Base-by-base conservation (phyloP, 2,797 vertebrate species). In the Benthosema pterotum region DNA sequence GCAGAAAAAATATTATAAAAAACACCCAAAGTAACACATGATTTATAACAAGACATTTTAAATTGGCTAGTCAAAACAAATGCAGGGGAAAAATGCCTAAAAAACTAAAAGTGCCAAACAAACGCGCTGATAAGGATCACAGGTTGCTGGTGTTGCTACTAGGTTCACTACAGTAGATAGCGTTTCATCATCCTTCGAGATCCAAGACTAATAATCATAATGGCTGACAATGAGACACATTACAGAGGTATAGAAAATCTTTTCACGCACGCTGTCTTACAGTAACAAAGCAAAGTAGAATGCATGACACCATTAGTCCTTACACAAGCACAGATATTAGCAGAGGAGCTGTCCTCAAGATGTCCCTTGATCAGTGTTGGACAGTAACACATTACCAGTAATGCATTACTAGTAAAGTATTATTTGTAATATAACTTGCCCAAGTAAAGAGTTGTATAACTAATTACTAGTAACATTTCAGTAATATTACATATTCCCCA, bases 71-170 rank as follows among this genome's bases (percentile, higher is more conserved):
- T 60, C 65, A 61, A 78, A 84, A 80, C 62, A 22, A 48, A 63
- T 11, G 52, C 15, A 48, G 15, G 32, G 18, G 52, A 74, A 74
- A 63, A 74, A 63, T 47, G 12, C 50, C 42, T 49, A 46, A 61
- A 46, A n/a, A 55, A 73, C 13, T 32, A 32, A 63, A n/a, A 54
- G 52, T 46, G 54, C 55, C 67, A 56, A 72, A 75, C n/a, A 69
- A 72, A 75, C n/a, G 67, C 28, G 48, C 17, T 0, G 42, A 55
- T 1, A 15, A 42, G 62, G 8, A 50, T 1, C 56, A 57, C 42
- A 60, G 42, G 60, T 66, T 72, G 80, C 72, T 88, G 75, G 81
- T 82, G 82, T 61, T 42, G 42, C 60, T 65, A 54, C 55, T 45
- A 59, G 57, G 57, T 75, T 78, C 69, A 69, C 72, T 32, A 57